Base-by-base conservation (phyloP, 2,888 invertebrate species). In the Heteromyza rotundicornis region DNA sequence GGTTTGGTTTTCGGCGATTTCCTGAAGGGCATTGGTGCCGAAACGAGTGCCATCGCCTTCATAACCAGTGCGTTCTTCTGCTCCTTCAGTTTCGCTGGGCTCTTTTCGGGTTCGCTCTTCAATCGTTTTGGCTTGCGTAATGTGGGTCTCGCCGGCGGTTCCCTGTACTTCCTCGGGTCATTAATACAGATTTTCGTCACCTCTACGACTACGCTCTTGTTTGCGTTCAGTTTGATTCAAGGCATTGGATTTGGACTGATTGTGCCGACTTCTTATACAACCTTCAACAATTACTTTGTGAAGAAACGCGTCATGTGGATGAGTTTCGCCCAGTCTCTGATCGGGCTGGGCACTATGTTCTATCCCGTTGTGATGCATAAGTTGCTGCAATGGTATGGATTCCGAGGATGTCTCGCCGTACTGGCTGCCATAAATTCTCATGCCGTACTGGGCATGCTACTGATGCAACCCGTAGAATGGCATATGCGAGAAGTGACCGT, bases 381-480 rank as follows among this genome's bases (percentile, higher is more conserved):
- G 60, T 83, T 89, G 10, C 81, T 90, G 69, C 84, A 85, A 0
- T 82, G 83, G 65, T 91, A 89, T 65, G 92, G 92, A 2, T 91
- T 90, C 74, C 83, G 89, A 64, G 92, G 91, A 77, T 89, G 90
- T 14, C 83, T 90, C 2, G 86, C 88, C 7, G 78, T 92, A 32
- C 82, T 90, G 14, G 89, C 89, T 64, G 91, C 87, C 0, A 76
- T 92, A 32, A 89, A 90, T 72, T 80, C 89, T 14, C 87, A 92
- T 74, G 84, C 88, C 17, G 81, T 92, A 20, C 85, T 89, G 27
- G 91, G 89, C 1, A 89, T 90, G 88, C 72, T 88, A 50, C 83
- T 90, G 44, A 88, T 92, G 87, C 90, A 91, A 70, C 91, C 92
- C 1, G 89, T 90, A 0, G 87, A 90, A 75, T 89, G 90, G 90